Conservation (phyloP, 2,797 vertebrate species). For the Sphenopsis melanotis region DNA sequence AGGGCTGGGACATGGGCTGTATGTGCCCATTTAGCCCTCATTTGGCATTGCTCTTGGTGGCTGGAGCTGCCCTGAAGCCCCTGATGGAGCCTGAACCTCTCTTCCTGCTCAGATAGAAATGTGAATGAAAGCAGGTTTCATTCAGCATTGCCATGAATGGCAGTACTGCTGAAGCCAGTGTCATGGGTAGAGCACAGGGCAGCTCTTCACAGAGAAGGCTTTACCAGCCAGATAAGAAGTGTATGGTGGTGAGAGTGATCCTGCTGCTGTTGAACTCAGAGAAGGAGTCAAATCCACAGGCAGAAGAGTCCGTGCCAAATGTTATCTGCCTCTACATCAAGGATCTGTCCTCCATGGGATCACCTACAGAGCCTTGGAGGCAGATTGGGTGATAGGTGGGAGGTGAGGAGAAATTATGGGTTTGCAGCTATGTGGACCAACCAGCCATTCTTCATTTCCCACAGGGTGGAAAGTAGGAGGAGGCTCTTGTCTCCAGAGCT, state of each 20-base stretch:
- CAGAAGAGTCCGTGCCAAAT: neutral
- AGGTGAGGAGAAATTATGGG: neutral
- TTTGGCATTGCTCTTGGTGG: neutral
- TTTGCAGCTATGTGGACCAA: constrained; percentile 7
- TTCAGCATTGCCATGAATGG: neutral
- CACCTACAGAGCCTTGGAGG: neutral
- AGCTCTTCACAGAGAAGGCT: neutral
- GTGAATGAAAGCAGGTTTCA: neutral
- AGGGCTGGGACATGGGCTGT: neutral
- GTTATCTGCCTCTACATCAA: accelerated
- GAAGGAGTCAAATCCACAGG: neutral
- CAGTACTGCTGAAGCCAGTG: neutral
- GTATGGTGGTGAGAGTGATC: neutral
- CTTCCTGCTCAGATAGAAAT: neutral
- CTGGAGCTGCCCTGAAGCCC: neutral
- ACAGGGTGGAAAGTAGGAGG: neutral
- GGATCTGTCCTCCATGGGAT: neutral
- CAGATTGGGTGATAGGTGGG: neutral
- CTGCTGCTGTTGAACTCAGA: neutral
- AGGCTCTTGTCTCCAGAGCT: neutral
- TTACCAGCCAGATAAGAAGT: neutral
- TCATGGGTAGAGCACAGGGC: neutral
- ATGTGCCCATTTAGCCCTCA: neutral
- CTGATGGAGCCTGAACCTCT: neutral
- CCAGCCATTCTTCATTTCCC: constrained; percentile 14